Base-by-base conservation (phyloP, 2,888 invertebrate genomes). In the Dynastes tityus region DNA sequence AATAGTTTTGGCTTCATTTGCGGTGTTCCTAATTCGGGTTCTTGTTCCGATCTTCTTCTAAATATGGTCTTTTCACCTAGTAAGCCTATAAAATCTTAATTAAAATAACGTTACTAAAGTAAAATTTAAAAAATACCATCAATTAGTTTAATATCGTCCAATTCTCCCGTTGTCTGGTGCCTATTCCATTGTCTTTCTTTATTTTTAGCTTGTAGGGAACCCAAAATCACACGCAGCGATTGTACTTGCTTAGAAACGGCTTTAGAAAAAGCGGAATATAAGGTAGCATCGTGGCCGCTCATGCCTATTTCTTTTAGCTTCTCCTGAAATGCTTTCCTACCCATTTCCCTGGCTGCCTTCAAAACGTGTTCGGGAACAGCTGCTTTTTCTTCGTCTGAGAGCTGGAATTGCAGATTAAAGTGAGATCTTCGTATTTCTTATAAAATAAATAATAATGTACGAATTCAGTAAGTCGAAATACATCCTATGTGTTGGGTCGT, bases 31-130 rank as follows among this genome's bases (percentile, higher is more conserved):
- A 95, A 91, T 87, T 97, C 97, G 0, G 98, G 97, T 84, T 96
- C 95, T 82, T 95, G 94, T 81, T 97, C 97, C 2, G 94, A 92
- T 55, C 98, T 90, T 11, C 96, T 91, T 71, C 96, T 92, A 88
- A 97, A 99, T 84, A 98, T 96, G 53, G 95, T 94, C 85, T 95
- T 95, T 88, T 99, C 98, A 0, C 98, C 98, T 0, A 98, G 94
- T 78, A 97, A 89, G 77, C 95, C 93, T 93, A 79, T 11, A 83
- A 81, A 77, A 76, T 67, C n/a, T 11, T 9, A 40, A 58, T 29
- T 27, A 64, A 76, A 65, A 32, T 3, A 40, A 76, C 11, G 4
- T 51, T 16, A 53, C 29, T n/a, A 53, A 22, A 4, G 37, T 2
- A 58, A 45, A 11, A 22, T 55, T 40, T n/a, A 16, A 4, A 11